Percentiles rank a stretch among this genome's conserved stretches.
Conservation (phyloP, 2,888 invertebrate genomes). For the Drosophila longiperda region DNA sequence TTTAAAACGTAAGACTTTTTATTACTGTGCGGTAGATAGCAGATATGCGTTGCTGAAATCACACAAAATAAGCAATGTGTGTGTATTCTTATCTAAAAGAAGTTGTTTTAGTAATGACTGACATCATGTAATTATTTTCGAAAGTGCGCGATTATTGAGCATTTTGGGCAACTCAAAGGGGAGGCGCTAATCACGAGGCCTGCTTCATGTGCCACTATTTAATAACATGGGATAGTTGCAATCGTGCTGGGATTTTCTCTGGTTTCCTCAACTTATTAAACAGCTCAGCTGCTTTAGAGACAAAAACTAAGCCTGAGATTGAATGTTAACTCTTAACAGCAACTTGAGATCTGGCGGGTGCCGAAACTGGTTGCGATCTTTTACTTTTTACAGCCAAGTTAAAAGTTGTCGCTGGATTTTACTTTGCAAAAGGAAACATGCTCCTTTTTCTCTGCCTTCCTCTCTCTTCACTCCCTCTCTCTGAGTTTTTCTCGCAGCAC, state of each 20-base stretch:
- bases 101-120: constrained; percentile 37
- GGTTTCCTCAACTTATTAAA: constrained; percentile 15
- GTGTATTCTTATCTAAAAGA: constrained; percentile 11
- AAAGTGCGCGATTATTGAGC: constrained; percentile 38
- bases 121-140: constrained; percentile 65
- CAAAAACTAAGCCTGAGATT: constrained; percentile 8
- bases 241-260: constrained; percentile 5
- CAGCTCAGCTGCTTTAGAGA: background rate
- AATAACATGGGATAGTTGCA: constrained; percentile 35
- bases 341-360: constrained; percentile 16
- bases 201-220: constrained; percentile 10
- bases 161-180: constrained; percentile 18
- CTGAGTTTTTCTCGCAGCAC: constrained; percentile 24
- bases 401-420: constrained; percentile 27
- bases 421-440: constrained; percentile 59
- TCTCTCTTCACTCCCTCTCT: constrained; percentile 14
- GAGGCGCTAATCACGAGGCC: constrained; percentile 42
- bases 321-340: constrained; percentile 8
- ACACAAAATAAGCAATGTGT: background rate
- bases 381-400: constrained; percentile 1
- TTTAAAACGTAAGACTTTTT: background rate
- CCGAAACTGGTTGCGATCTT: constrained; percentile 29
- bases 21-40: background rate
- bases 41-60: background rate
- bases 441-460: constrained; percentile 7